Evolutionary conservation across 2,888 invertebrate genomes (phyloP), one percentile per base, ranked within the genome.

Genomic region (Agrotis segetum): DNA sequence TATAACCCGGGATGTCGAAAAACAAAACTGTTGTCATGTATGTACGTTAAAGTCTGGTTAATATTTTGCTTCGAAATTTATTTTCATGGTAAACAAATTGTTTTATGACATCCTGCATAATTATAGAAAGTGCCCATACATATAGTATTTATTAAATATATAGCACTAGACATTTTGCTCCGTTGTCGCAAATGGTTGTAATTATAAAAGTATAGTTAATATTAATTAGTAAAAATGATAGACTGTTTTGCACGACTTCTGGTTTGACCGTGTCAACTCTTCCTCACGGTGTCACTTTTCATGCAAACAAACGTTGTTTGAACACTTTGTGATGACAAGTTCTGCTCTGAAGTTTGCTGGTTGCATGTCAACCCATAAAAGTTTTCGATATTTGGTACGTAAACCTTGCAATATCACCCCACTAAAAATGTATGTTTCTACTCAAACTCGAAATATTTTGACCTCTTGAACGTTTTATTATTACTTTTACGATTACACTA

Each of bases 101-200:
- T 93, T 94, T 93, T 85, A 81, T 73, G 92, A 90, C 93, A 92
- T 92, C 91, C 93, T 92, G 92, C 77, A 79, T 88, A 87, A 67
- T 83, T 74, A 85, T 87, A 90, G 90, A 91, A 92, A 92, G 91
- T 92, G 92, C 91, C 93, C 92, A 92, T 92, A 91, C 83, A 87
- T 89, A 75, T 91, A 90, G 88, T 92, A 91, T 92, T 91, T 92
- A 92, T 93, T 88, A 88, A 90, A 83, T 85, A 85, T 89, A 90
- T 93, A 94, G 93, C 92, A 93, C 92, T 95, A 95, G 93, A 93
- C 89, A 90, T 93, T 94, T 93, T 93, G 92, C 93, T 95, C 94
- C 93, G 92, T 95, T 95, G 91, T 93, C 92, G 93, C 94, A 92
- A 94, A 95, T 91, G 96, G 96, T 96, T 96, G 96, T 96, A 95